Percentiles rank a stretch among this genome's conserved stretches.
These are phyloP conservation scores for Sitta europaea DNA, from an alignment of 2,113 vertebrate genomes.

Conservation along the genomic window DNA sequence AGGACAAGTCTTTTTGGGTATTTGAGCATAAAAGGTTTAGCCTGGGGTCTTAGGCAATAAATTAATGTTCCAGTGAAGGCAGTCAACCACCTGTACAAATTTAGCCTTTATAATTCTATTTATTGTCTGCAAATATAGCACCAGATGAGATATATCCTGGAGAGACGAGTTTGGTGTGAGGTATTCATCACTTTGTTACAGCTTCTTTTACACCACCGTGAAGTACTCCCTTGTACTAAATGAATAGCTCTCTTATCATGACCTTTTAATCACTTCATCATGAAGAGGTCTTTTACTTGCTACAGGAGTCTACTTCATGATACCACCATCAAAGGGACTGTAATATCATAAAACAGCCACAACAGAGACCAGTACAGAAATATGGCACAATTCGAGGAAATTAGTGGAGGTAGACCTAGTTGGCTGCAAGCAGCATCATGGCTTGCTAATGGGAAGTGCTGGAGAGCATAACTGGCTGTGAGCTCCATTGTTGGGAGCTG, in stretches of 20 bases:
- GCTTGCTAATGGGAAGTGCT: conserved; percentile 25
- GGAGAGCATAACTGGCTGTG: neutral
- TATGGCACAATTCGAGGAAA: conserved; percentile 1
- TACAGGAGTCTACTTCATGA: conserved; percentile 23
- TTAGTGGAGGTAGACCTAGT: conserved; percentile 3
- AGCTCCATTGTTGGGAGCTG: conserved; percentile 2
- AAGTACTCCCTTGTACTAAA: conserved; percentile 30
- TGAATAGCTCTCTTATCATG: conserved; percentile 52
- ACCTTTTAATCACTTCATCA: conserved; percentile 49
- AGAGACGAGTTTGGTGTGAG: conserved; percentile 26
- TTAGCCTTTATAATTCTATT: conserved; percentile 47
- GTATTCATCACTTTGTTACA: conserved; percentile 34
- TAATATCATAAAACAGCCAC: neutral
- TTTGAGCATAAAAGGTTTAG: conserved; percentile 30
- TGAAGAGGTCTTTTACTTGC: conserved; percentile 40
- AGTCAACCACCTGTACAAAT: conserved; percentile 27
- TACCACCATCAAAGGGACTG: neutral
- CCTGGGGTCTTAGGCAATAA: conserved; percentile 24
- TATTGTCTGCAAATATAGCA: conserved; percentile 51
- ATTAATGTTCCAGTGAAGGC: conserved; percentile 37
- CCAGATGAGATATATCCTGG: conserved; percentile 16
- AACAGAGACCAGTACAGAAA: neutral
- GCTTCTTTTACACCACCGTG: conserved; percentile 22
- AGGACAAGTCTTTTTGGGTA: neutral
- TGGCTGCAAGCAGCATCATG: conserved; percentile 3